Conservation (phyloP, 2,113 vertebrate genomes). For the Kryptolebias marmoratus region DNA sequence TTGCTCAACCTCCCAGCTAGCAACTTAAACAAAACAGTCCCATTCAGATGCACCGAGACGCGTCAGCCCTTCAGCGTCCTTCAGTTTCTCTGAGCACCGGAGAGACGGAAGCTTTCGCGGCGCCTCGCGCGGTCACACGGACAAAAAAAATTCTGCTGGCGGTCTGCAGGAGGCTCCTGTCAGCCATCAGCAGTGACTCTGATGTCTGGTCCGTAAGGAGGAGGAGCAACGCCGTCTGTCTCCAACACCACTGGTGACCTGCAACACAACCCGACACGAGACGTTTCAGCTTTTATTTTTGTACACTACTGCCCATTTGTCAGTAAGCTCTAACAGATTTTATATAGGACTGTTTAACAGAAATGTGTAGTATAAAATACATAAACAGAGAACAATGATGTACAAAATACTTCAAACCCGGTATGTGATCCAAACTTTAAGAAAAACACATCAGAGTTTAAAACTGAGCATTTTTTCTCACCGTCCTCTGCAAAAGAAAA, state of each 20-base stretch:
- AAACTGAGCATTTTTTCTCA: too few species aligned
- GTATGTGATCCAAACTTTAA: too few species aligned
- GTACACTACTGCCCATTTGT: accelerated
- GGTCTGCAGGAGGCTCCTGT: constrained; percentile 64
- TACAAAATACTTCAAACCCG: too few species aligned
- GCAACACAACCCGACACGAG: constrained; percentile 11
- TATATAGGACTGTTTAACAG: too few species aligned
- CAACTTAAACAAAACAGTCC: constrained; percentile 36
- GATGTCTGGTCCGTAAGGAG: constrained; percentile 62
- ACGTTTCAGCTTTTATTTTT: background rate
- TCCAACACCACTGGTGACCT: constrained; percentile 53
- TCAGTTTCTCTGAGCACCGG: constrained; percentile 62
- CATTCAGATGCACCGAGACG: constrained; percentile 52
- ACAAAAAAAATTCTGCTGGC: constrained; percentile 41
- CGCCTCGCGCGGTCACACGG: constrained; percentile 60
- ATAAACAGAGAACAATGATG: too few species aligned
- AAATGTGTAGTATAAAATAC: too few species aligned
- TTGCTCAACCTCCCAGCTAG: constrained; percentile 20
- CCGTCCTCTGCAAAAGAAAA: too few species aligned
- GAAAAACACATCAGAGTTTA: too few species aligned
- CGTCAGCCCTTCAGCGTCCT: constrained; percentile 65
- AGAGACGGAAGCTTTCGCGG: constrained; percentile 63
- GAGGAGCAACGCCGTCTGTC: constrained; percentile 43
- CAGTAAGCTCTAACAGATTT: too few species aligned
- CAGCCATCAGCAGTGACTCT: constrained; percentile 39